Evolutionary conservation across 2,888 invertebrate species (phyloP).

Genomic region (Trissonchulus latispiculum): DNA sequence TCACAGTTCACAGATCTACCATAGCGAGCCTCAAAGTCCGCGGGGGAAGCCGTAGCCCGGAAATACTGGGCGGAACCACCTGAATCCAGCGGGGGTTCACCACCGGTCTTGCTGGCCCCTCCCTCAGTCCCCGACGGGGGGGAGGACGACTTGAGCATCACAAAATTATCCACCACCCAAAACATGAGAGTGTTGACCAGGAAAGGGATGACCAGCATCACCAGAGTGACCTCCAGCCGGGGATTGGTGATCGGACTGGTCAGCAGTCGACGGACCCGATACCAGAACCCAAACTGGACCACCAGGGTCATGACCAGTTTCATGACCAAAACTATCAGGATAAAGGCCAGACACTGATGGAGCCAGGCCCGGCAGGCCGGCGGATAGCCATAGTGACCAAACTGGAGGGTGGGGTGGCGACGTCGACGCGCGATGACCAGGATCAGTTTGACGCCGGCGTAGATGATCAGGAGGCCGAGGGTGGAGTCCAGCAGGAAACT

Average conservation of each 20-base stretch:
- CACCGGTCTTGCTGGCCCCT: neutral
- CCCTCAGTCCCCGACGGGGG: neutral
- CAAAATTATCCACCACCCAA: conserved; percentile 74
- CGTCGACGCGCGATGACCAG: conserved; percentile 57
- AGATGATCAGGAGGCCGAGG: conserved; percentile 63
- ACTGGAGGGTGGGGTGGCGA: conserved; percentile 62
- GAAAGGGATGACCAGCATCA: conserved; percentile 69
- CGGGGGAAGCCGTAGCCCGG: too few relatives aligned
- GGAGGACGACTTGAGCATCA: conserved; percentile 53
- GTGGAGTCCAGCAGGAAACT: conserved; percentile 71
- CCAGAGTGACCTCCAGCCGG: conserved; percentile 61
- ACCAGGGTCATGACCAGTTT: conserved; percentile 59
- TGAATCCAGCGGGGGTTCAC: neutral
- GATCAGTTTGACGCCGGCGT: conserved; percentile 63
- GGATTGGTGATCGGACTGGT: conserved; percentile 64
- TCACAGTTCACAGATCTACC: neutral
- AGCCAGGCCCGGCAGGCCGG: conserved; percentile 57
- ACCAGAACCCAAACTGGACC: conserved; percentile 59
- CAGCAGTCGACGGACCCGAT: conserved; percentile 56
- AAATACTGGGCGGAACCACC: neutral
- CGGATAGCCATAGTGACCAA: conserved; percentile 72
- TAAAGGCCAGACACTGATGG: conserved; percentile 60
- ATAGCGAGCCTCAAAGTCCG: too few relatives aligned
- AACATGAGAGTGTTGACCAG: conserved; percentile 74
- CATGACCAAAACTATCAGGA: conserved; percentile 59